Conservation (phyloP, 1,140 invertebrate species). For the Papilio machaon region DNA sequence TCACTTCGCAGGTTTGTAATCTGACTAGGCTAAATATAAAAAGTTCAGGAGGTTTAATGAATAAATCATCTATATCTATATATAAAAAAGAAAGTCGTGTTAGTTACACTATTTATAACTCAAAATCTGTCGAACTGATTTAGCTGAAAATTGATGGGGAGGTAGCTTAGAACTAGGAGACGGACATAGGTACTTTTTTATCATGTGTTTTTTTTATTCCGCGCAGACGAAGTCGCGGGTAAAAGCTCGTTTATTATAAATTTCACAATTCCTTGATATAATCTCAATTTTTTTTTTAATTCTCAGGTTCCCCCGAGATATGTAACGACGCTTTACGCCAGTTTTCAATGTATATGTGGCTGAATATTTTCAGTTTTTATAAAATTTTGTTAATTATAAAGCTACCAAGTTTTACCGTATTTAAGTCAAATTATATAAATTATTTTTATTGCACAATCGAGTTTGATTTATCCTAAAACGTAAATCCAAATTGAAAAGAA, state of each 20-base stretch:
- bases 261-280: constrained; percentile 20
- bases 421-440: constrained; percentile 80
- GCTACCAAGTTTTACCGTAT: constrained; percentile 79
- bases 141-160: too few relatives aligned
- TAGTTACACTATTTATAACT: too few relatives aligned
- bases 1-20: too few relatives aligned
- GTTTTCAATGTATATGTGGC: constrained; percentile 77
- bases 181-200: too few relatives aligned
- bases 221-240: too few relatives aligned
- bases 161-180: too few relatives aligned
- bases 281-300: constrained; percentile 44
- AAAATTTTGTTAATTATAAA: constrained; percentile 76
- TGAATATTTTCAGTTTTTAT: constrained; percentile 81
- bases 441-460: constrained; percentile 76
- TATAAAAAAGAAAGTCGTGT: too few relatives aligned
- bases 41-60: background rate
- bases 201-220: too few relatives aligned
- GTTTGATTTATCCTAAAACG: constrained; percentile 53
- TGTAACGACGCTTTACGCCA: constrained; percentile 72
- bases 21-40: too few relatives aligned
- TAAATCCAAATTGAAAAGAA: constrained; percentile 43
- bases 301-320: constrained; percentile 57
- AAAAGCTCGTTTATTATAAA: too few relatives aligned
- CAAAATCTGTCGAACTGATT: too few relatives aligned
- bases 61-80: too few relatives aligned